Conservation (phyloP, 2,797 vertebrate species). For the Halcyon leucocephala region DNA sequence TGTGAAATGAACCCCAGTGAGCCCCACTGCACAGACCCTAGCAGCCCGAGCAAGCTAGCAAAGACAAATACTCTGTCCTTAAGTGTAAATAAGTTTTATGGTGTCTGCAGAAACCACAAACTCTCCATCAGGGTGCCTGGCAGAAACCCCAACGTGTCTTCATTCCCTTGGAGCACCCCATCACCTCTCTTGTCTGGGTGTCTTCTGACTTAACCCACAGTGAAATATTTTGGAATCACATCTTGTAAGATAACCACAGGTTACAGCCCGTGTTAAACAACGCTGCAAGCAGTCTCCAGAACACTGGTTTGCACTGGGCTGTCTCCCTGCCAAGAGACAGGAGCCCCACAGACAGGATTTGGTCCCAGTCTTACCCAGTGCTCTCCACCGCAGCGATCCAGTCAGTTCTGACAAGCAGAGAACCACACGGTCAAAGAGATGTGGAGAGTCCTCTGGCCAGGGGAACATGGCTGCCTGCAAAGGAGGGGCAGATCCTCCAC, state of each 20-base stretch:
- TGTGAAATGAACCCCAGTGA: neutral
- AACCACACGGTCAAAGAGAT: neutral
- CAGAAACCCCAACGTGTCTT: neutral
- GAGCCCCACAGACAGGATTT: neutral
- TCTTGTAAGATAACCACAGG: neutral
- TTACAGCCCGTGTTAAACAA: neutral
- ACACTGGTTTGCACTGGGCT: neutral
- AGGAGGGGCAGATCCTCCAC: neutral
- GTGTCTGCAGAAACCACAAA: neutral
- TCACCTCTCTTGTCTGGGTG: neutral
- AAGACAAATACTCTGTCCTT: neutral
- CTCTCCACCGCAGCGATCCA: neutral
- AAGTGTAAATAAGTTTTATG: neutral
- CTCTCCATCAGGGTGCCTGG: neutral
- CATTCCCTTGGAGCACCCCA: neutral
- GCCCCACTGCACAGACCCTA: neutral
- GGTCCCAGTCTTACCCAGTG: neutral
- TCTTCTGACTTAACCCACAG: neutral
- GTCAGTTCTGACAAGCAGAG: neutral
- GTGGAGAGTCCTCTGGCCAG: neutral
- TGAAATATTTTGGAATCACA: neutral
- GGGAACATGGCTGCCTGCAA: neutral
- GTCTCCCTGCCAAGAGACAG: neutral
- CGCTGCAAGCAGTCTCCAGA: neutral
- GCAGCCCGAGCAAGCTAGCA: neutral